Conservation (phyloP, 2,113 vertebrate species). For the Phocoena sinus region DNA sequence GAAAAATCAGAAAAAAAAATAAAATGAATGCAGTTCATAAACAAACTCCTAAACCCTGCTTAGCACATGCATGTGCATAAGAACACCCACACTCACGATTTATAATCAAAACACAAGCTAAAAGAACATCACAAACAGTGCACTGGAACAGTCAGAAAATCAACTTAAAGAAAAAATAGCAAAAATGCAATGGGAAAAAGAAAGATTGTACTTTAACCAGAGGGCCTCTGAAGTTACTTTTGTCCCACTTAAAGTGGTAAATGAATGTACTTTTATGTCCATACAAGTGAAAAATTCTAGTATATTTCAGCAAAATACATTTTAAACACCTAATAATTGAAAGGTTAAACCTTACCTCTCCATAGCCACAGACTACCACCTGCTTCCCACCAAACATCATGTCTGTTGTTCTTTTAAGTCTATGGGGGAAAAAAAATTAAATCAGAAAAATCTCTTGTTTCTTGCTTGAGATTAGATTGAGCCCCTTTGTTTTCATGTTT, state of each 20-base stretch:
- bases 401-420: conserved; percentile 96
- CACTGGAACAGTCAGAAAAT: conserved; percentile 51
- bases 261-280: background rate
- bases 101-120: conserved; percentile 69
- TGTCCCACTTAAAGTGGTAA: background rate
- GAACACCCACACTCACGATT: conserved; percentile 65
- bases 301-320: background rate
- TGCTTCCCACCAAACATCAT: conserved; percentile 99
- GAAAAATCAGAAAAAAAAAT: conserved; percentile 49
- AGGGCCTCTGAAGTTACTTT: background rate
- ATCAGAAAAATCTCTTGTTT: conserved; percentile 14
- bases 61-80: conserved; percentile 40
- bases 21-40: conserved; percentile 46
- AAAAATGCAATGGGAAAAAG: conserved; percentile 38
- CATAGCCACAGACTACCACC: conserved; percentile 98
- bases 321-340: background rate
- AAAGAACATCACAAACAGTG: conserved; percentile 51
- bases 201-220: background rate
- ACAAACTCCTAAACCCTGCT: conserved; percentile 34
- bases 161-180: background rate
- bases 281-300: background rate
- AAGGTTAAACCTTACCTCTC: conserved; percentile 86
- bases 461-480: background rate
- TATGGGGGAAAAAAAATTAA: conserved; percentile 64
- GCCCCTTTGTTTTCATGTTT: background rate